Base-by-base conservation (phyloP, 2,797 vertebrate species). In the Peromyscus melanophrys region DNA sequence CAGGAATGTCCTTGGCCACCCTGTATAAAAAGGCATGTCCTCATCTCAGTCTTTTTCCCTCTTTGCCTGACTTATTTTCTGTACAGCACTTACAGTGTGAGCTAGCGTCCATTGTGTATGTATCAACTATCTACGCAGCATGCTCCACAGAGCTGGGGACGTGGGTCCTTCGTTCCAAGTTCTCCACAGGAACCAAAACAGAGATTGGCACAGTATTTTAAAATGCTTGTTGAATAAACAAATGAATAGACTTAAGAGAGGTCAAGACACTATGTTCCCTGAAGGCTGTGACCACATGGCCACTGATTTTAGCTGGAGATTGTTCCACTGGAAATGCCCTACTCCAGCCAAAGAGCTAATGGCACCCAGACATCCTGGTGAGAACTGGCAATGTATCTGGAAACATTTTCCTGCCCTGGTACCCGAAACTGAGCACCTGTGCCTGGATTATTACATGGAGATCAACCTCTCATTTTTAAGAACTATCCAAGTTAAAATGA, bases 171-270 rank as follows among this genome's bases (percentile, higher is more conserved):
- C 52, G 67, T 77, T 87, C 76, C 63, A 46, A 21, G 71, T 27
- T 92, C 63, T 23, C 52, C 40, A 78, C 52, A 90, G 61, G 19
- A 92, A 90, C 61, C 76, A 95, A 75, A 93, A 76, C 13, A 82
- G 43, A 96, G n/a, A 63, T 65, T 63, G 52, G n/a, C 89, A 52
- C 3, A 23, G 2, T 21, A 25, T 85, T 91, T 89, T 76, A 4
- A 65, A 85, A 89, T 55, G 83, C 13, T 89, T 76, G 27, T 31
- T 95, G 76, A 92, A 65, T 84, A 87, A 89, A 93, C 77, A 92
- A 80, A 90, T 75, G 84, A 87, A 88, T 83, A 55, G 25, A 84
- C 75, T 87, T 63, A 75, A 95, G 89, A 94, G 46, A 76, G 43
- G 37, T 90, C 34, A 59, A 81, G 59, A 95, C 27, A 34, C 8